These are phyloP conservation scores for Protaetia brevitarsis DNA, from an alignment of 1,140 invertebrate genomes.

Conservation along the genomic window DNA sequence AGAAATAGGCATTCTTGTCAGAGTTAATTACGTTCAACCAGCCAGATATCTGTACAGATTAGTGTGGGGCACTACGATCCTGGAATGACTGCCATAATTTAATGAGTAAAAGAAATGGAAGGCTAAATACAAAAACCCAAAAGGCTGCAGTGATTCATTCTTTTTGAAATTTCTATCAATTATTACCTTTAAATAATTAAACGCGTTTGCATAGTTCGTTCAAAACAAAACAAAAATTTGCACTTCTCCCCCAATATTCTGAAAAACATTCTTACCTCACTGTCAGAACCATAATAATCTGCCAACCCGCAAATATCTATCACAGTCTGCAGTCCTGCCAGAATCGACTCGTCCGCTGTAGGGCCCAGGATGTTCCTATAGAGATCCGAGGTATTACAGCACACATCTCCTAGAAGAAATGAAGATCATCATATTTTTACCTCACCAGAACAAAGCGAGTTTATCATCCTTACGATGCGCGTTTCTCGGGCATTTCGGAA, in stretches of 20 bases:
- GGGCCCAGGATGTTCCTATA: conserved; percentile 36
- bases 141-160: too few relatives aligned
- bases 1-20: too few relatives aligned
- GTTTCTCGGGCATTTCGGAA: neutral
- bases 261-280: neutral
- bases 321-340: conserved; percentile 33
- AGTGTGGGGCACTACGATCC: too few relatives aligned
- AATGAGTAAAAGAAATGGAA: too few relatives aligned
- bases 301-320: conserved; percentile 26
- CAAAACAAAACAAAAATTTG: too few relatives aligned
- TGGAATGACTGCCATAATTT: too few relatives aligned
- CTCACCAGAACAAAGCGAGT: neutral
- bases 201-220: too few relatives aligned
- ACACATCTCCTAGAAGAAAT: neutral
- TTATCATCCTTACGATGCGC: neutral
- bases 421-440: neutral
- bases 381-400: conserved; percentile 25
- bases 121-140: too few relatives aligned
- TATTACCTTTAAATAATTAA: too few relatives aligned
- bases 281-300: neutral
- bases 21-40: too few relatives aligned
- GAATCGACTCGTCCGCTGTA: conserved; percentile 38
- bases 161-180: too few relatives aligned
- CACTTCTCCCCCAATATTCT: neutral
- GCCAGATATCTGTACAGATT: too few relatives aligned